phyloP scores from a whole-genome alignment of 1,140 invertebrate species.

The Hestina assimilis region DNA sequence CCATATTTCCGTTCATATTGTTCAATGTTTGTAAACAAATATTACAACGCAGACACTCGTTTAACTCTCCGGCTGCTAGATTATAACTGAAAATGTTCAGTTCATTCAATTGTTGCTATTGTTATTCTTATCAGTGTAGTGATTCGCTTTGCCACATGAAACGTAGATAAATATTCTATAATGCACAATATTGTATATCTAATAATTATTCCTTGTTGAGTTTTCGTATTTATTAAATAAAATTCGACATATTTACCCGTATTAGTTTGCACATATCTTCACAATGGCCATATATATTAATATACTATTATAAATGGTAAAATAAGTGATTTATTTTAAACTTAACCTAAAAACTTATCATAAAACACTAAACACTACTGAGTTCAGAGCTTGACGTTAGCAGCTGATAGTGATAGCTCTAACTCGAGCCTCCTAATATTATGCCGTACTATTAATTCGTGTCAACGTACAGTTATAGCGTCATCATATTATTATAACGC shows the following conservation, averaged over 20 bases:
- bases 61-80: constrained; percentile 11
- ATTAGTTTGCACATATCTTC: not conserved
- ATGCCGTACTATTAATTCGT: no score
- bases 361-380: not conserved
- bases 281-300: not conserved
- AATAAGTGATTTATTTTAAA: constrained; percentile 8
- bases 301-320: not conserved
- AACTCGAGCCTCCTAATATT: no score
- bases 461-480: no score
- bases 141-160: constrained; percentile 12
- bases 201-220: not conserved
- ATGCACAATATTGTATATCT: constrained; percentile 4
- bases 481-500: no score
- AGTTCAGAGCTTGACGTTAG: constrained; percentile 6
- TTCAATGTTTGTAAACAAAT: constrained; percentile 31
- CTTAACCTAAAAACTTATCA: constrained; percentile 21
- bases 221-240: not conserved
- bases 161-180: not conserved
- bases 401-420: no score
- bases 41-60: constrained; percentile 8
- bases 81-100: constrained; percentile 26
- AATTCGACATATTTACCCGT: not conserved
- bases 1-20: constrained; percentile 35
- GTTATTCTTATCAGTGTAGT: constrained; percentile 21
- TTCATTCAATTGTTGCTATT: constrained; percentile 19